Evolutionary conservation across 2,888 invertebrate species (phyloP), one percentile per base, ranked within the genome.

Genomic region (Carcina quercana): DNA sequence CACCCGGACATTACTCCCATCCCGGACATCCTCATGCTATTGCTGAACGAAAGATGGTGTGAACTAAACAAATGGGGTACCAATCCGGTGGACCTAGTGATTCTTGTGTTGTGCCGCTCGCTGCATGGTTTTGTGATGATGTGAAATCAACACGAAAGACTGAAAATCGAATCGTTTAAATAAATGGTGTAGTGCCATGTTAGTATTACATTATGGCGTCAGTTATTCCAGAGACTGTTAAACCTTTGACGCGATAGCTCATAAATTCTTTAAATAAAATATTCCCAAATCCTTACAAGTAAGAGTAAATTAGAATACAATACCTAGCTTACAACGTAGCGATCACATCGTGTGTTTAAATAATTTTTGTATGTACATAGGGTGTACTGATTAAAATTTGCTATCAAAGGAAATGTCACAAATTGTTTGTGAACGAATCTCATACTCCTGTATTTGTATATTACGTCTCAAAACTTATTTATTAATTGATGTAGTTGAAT

Each of bases 1-100:
- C 88, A n/a, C 86, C 88, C 1, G 87, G 88, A 17, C 88, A 87
- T 48, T 88, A 88, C 50, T 53, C 75, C 1, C 87, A 88, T 43
- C 87, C 87, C 22, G 86, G 74, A 2, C 83, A 82, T 61, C 65
- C 70, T 2, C 82, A 82, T 38, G 87, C 86, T 36, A 75, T 88
- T 36, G 80, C 86, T 47, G 88, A 86, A 53, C 61, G 75, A 25
- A 79, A 82, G 50, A 50, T 83, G 59, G 82, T 82, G 37, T 80
- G 57, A 76, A 53, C 30, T 29, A 11, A 32, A 22, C 12, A 6
- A 32, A 19, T 15, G 11, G 29, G 5, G 2, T 24, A 12, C 24
- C 24, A 28, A 21, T 36, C n/a, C n/a, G n/a, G n/a, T n/a, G n/a
- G n/a, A n/a, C n/a, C n/a, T n/a, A n/a, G n/a, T n/a, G n/a, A n/a